A percentile compares a stretch with the other conserved stretches of the same genome.
Evolutionary conservation across 1,140 invertebrate species (phyloP).

Genomic region (Procambarus clarkii): DNA sequence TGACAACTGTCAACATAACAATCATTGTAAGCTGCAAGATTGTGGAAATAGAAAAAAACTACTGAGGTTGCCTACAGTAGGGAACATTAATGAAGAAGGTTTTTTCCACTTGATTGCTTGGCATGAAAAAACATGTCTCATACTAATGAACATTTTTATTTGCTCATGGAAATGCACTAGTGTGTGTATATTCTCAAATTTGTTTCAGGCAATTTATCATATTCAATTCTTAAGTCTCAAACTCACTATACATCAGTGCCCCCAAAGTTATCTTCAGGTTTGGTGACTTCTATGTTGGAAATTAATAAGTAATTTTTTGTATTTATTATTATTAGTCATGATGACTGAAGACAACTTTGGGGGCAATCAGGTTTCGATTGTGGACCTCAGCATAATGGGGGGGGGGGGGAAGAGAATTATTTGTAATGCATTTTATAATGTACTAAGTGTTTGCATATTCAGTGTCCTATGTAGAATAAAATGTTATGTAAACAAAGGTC

Average conservation of each 20-base stretch:
- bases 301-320: neutral
- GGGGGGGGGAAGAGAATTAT: neutral
- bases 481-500: constrained; percentile 1
- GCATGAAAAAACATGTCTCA: constrained; percentile 11
- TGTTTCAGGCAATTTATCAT: neutral
- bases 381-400: neutral
- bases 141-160: neutral
- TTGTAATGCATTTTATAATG: neutral
- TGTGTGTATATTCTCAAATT: constrained; percentile 6
- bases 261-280: constrained; percentile 59
- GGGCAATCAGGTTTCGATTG: constrained; percentile 6
- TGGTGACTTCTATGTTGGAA: constrained; percentile 21
- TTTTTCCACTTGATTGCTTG: constrained; percentile 18
- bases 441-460: neutral
- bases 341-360: constrained; percentile 57
- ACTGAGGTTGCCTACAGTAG: neutral
- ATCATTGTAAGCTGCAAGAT: neutral
- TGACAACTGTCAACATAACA: neutral
- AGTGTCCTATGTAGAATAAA: neutral
- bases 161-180: neutral
- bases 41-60: neutral
- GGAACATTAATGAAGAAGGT: neutral
- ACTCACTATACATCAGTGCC: constrained; percentile 46
- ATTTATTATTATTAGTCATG: constrained; percentile 13
- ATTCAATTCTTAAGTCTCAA: neutral